A percentile compares a stretch with the other conserved stretches of the same genome.
phyloP scores from a whole-genome alignment of 2,888 invertebrate species.

The Oscheius sp. region DNA sequence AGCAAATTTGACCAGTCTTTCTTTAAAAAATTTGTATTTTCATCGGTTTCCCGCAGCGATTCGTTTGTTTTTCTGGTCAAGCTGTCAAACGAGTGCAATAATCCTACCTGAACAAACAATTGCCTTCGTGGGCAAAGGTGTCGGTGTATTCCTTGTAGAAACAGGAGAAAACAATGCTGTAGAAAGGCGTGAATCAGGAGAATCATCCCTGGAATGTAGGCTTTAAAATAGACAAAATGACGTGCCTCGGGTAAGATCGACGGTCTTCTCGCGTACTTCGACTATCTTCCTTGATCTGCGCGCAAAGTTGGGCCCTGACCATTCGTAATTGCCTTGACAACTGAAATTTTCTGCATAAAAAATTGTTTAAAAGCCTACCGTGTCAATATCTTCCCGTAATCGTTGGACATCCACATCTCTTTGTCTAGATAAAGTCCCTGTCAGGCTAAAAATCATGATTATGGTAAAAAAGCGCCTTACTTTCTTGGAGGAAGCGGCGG shows the following conservation, averaged over 20 bases:
- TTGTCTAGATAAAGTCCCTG: conserved; percentile 13
- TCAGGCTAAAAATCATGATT: conserved; percentile 10
- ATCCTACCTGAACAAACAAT: conserved; percentile 11
- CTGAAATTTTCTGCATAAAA: conserved; percentile 39
- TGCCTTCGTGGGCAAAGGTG: conserved; percentile 41
- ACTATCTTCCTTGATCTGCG: conserved; percentile 38
- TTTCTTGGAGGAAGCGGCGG: conserved; percentile 23
- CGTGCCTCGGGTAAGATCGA: not conserved
- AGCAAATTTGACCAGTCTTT: too few species aligned
- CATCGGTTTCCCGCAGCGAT: too few species aligned
- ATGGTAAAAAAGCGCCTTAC: too few species aligned
- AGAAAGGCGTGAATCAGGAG: conserved; percentile 51
- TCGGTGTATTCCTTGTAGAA: conserved; percentile 45
- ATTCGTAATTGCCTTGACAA: conserved; percentile 48
- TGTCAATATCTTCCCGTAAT: conserved; percentile 50
- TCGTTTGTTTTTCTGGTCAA: too few species aligned
- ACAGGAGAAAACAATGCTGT: conserved; percentile 47
- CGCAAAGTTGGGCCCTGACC: conserved; percentile 48
- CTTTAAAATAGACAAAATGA: not conserved
- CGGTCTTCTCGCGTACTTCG: not conserved
- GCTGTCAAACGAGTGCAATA: too few species aligned
- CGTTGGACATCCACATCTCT: conserved; percentile 46
- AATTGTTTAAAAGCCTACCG: conserved; percentile 35
- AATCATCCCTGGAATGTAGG: conserved; percentile 36
- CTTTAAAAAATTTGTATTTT: too few species aligned